These are phyloP conservation scores for Acrocephalus kingi DNA, from an alignment of 2,113 vertebrate genomes.

Conservation along the genomic window DNA sequence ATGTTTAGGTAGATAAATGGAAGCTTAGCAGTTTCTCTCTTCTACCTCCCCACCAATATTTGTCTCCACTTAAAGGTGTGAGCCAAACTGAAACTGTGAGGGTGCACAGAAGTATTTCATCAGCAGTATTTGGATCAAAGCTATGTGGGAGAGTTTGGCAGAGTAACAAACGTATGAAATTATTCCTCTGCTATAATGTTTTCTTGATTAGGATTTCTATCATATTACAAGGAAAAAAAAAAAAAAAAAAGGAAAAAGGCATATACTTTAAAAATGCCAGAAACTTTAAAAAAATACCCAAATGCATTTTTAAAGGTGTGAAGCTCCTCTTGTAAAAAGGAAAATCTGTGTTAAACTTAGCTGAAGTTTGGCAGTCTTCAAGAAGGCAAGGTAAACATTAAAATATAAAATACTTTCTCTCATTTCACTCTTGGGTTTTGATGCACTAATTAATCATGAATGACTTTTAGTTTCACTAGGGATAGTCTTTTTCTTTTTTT, in stretches of 20 bases:
- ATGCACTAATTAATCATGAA: neutral
- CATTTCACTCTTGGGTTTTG: neutral
- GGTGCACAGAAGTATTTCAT: accelerated
- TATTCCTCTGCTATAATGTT: neutral
- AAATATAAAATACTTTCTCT: neutral
- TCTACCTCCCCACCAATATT: neutral
- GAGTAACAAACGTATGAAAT: neutral
- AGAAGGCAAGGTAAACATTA: neutral
- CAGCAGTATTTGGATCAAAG: neutral
- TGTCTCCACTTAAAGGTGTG: neutral
- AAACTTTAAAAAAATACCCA: neutral
- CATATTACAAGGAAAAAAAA: neutral
- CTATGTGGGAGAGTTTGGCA: neutral
- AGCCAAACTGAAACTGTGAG: neutral
- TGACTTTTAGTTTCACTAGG: neutral
- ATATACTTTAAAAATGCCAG: neutral
- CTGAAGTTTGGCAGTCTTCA: neutral
- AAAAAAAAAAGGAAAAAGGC: neutral
- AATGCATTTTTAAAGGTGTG: neutral
- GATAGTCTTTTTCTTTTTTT: neutral
- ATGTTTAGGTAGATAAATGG: neutral
- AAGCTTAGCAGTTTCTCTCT: neutral
- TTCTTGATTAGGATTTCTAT: neutral
- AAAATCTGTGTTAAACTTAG: neutral
- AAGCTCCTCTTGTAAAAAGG: neutral